A percentile compares a stretch with the other conserved stretches of the same genome.
phyloP scores from a whole-genome alignment of 2,113 vertebrate species.

The Nerophis ophidion region DNA sequence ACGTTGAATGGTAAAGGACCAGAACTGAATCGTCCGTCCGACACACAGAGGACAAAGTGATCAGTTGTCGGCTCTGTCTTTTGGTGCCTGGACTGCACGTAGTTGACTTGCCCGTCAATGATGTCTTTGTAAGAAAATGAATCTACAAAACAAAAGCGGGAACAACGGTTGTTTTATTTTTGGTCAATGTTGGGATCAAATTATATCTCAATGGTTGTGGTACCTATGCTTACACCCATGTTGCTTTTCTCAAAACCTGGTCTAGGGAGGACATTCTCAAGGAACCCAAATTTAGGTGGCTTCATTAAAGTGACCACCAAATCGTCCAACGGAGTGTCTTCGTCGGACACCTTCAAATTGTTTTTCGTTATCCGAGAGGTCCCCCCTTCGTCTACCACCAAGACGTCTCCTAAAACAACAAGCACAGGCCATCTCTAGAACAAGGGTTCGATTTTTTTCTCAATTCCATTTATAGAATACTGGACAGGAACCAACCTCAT shows the following conservation, averaged over 20 bases:
- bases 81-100: conserved; percentile 88
- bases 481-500: too few species aligned
- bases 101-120: conserved; percentile 80
- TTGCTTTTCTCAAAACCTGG: conserved; percentile 96
- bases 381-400: conserved; percentile 83
- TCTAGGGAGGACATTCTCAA: conserved; percentile 87
- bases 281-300: conserved; percentile 86
- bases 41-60: conserved; percentile 79
- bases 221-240: conserved; percentile 84
- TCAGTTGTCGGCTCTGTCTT: conserved; percentile 83
- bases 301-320: conserved; percentile 82
- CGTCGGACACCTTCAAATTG: conserved; percentile 79
- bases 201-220: conserved; percentile 19
- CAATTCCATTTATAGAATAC: too few species aligned
- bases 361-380: conserved; percentile 69
- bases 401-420: conserved; percentile 68
- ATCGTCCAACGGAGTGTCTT: conserved; percentile 76
- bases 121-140: conserved; percentile 83
- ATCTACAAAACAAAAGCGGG: conserved; percentile 48
- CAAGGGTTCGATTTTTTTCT: too few species aligned
- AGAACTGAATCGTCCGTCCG: conserved; percentile 80
- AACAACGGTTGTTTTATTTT: background rate
- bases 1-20: conserved; percentile 74
- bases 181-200: background rate
- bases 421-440: too few species aligned